Evolutionary conservation across 35 echinoderm and acorn worm genomes (phyloP), one percentile per base, ranked within the genome.

Genomic region (Heliocidaris tuberculata): DNA sequence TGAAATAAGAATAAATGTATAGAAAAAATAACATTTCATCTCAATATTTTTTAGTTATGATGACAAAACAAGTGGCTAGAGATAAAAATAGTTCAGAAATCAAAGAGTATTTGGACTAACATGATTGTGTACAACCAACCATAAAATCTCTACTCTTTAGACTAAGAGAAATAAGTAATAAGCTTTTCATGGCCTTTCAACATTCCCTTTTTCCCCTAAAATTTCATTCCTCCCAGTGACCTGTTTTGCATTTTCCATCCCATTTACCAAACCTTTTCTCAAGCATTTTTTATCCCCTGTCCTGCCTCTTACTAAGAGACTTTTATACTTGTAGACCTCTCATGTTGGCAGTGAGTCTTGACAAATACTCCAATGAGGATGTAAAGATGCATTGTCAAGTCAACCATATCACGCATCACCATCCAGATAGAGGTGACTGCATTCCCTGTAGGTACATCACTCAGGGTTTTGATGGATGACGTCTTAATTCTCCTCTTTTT

Each of bases 321-420:
- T 56, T 56, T 78, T 27, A 13, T 71, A 71, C 61, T 71, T 71
- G 61, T 71, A 78, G 21, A 78, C 19, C 65, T n/a, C 65, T 78
- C 52, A 10, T 56, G 52, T 13, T 56, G 10, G 10, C 65, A 78
- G 21, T 78, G 21, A 78, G 27, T 78, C 65, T 78, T 78, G 65
- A 78, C 65, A 78, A 78, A 78, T 78, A 78, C 65, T 78, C 65
- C 21, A 2, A 78, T 27, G 19, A 78, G 7, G 27, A 78, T n/a
- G 65, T 78, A 78, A 78, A 78, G 65, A 78, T 78, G 65, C 65
- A 7, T 78, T 78, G 65, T 78, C 65, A 78, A 78, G 65, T 78
- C 65, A 78, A 78, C 65, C 65, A 7, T 78, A 78, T 21, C 52
- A 56, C 27, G 27, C 65, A 78, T 78, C 65, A 78, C 27, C 65